Percentiles rank a stretch among this genome's conserved stretches.
These are phyloP conservation scores for Troides aeacus DNA, from an alignment of 2,888 invertebrate genomes.

Conservation along the genomic window DNA sequence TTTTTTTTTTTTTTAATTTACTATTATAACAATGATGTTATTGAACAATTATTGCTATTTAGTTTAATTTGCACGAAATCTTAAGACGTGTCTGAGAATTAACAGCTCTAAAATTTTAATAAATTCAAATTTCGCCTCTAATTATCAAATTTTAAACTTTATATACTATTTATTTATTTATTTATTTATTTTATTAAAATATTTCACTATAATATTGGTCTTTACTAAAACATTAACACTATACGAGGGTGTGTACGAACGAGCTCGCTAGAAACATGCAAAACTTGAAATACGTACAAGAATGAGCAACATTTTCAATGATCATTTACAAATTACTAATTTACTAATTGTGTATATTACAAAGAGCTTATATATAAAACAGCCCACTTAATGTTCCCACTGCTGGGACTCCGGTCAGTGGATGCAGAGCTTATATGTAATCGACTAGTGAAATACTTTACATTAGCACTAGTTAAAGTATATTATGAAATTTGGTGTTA, in stretches of 20 bases:
- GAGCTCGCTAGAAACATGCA: conserved; percentile 60
- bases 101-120: conserved; percentile 54
- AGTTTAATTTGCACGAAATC: conserved; percentile 40
- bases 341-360: conserved; percentile 34
- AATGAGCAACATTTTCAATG: conserved; percentile 62
- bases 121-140: conserved; percentile 38
- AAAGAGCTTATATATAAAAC: conserved; percentile 3
- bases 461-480: conserved; percentile 1
- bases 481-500: conserved; percentile 16
- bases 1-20: too few relatives aligned
- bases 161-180: conserved; percentile 14
- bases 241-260: conserved; percentile 52
- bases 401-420: too few relatives aligned
- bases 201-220: conserved; percentile 73
- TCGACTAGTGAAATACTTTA: conserved; percentile 2
- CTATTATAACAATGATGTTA: not conserved
- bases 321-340: conserved; percentile 39
- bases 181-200: conserved; percentile 53
- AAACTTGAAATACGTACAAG: conserved; percentile 53
- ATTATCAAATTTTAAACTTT: conserved; percentile 35
- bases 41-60: conserved; percentile 58
- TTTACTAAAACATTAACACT: conserved; percentile 61
- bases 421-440: conserved; percentile 4
- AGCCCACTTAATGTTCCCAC: too few relatives aligned
- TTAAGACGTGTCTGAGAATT: conserved; percentile 57